Evolutionary conservation across 23 tunicate species (phyloP), one percentile per base, ranked within the genome.

Genomic region (Oikopleura dioica): DNA sequence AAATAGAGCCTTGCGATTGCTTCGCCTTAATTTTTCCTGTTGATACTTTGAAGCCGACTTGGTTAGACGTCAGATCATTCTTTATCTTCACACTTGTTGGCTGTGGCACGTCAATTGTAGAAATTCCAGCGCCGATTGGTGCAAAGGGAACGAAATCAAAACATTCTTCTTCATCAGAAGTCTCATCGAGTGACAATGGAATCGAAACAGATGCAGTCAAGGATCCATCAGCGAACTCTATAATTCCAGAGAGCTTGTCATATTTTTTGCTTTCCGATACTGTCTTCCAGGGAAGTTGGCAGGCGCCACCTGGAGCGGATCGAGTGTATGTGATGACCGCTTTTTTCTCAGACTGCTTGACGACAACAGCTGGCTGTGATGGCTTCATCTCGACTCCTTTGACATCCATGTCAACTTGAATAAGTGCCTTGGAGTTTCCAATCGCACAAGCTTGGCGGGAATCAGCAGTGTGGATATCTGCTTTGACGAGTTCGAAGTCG

Each of bases 291-390:
- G 72, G 72, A 21, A 21, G 72, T 31, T 63, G 72, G 33, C 72
- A 63, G 33, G 72, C 30, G 33, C 4, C 29, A 5, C 30, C 33
- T 5, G 30, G 30, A 63, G 5, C 37, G 1, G 79, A 78, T 78
- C 99, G 78, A 4, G 33, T 63, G 21, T 86, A 69, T 0, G 84
- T 80, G 23, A 94, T 68, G 37, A 36, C 78, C 12, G 84, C 78
- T 35, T 68, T 78, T 35, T 83, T 76, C 4, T 86, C 85, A 38
- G 99, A 84, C 78, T 94, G 99, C 37, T 81, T 78, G 35, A 81
- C 87, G 30, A 38, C 69, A 37, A 80, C 26, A 23, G 2, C 4
- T 31, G 2, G 33, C 33, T 12, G 2, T 28, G 16, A 2, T 23
- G 72, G 72, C 30, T 16, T 21, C 30, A 63, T 63, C 26, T 28